Conservation (phyloP, 2,113 vertebrate genomes). For the Scalopus aquaticus region DNA sequence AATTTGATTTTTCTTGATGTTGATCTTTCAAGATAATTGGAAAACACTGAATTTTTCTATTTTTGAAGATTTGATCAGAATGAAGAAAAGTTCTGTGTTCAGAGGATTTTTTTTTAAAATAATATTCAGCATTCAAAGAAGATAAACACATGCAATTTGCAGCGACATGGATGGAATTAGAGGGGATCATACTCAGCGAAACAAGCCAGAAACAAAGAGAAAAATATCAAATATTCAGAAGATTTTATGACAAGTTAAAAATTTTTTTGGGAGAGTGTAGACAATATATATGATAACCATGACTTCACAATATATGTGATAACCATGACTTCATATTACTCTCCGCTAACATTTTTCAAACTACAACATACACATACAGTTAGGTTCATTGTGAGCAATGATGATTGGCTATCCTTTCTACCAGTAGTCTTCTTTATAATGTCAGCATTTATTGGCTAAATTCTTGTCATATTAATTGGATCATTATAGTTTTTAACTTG, state of each 20-base stretch:
- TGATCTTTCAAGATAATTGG: neutral
- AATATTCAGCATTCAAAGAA: too few species aligned
- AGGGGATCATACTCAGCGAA: too few species aligned
- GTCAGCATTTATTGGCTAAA: neutral
- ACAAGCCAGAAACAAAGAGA: too few species aligned
- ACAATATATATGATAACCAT: neutral
- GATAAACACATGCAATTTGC: too few species aligned
- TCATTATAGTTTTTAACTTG: neutral
- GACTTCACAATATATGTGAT: neutral
- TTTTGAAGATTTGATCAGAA: neutral
- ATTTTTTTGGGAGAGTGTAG: neutral
- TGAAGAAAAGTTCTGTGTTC: neutral
- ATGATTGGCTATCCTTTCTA: neutral
- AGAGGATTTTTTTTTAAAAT: neutral
- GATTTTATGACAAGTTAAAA: neutral
- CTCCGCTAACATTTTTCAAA: neutral
- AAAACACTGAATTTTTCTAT: neutral
- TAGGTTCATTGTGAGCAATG: neutral
- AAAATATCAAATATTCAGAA: too few species aligned
- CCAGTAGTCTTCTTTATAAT: neutral
- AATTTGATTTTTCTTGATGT: neutral
- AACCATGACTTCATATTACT: neutral
- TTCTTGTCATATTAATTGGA: constrained; percentile 17
- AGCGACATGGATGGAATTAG: too few species aligned
- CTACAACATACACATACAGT: neutral